phyloP scores from a whole-genome alignment of 1,140 invertebrate species.

The Antheraea pernyi region DNA sequence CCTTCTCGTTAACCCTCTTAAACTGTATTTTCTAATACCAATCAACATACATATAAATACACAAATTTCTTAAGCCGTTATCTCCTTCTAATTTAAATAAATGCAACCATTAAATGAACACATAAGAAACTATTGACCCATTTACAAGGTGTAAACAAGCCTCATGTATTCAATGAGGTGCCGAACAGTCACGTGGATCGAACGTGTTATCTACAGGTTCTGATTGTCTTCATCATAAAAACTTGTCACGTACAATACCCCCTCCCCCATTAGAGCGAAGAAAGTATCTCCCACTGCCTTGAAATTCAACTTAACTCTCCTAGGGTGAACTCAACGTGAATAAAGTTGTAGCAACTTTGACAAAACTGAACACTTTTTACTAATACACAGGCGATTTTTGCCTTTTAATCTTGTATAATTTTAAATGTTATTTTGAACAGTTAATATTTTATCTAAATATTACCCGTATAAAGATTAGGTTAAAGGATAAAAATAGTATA shows the following conservation, averaged over 20 bases:
- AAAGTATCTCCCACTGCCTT: slow-evolving; percentile 24
- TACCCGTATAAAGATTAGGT: no score
- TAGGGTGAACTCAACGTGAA: slow-evolving; percentile 1
- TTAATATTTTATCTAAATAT: no score
- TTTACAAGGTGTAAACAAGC: slow-evolving; percentile 13
- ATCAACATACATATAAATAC: no score
- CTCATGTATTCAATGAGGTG: slow-evolving; percentile 41
- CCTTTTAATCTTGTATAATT: no score
- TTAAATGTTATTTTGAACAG: no score
- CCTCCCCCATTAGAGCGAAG: slow-evolving; percentile 15
- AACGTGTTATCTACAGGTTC: slow-evolving; percentile 37
- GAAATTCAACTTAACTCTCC: slow-evolving; percentile 11
- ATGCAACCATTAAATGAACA: not conserved
- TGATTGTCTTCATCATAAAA: slow-evolving; percentile 59
- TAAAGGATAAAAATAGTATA: no score
- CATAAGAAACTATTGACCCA: not conserved
- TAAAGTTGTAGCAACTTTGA: not conserved
- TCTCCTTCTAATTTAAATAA: not conserved
- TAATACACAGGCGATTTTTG: not conserved
- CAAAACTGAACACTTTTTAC: not conserved
- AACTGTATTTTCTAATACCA: not conserved
- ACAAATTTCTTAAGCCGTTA: not conserved
- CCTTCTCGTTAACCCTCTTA: not conserved
- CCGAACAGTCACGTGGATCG: slow-evolving; percentile 35
- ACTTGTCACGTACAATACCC: slow-evolving; percentile 43